A percentile compares a stretch with the other conserved stretches of the same genome.
Conservation (phyloP, 2,888 invertebrate species). For the Odontothrips loti region DNA sequence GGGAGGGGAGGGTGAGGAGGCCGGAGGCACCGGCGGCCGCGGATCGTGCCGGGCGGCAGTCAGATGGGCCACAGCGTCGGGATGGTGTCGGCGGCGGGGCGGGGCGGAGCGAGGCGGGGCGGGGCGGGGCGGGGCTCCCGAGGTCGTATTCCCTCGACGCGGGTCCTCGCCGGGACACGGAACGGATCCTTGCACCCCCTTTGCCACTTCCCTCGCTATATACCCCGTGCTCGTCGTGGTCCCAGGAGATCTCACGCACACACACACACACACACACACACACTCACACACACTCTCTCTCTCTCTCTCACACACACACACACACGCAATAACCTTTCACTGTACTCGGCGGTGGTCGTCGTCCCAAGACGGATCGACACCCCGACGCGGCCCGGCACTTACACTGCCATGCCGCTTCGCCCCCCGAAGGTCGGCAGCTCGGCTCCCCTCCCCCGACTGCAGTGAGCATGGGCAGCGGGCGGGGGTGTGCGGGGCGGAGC, state of each 20-base stretch:
- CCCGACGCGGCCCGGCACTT: background rate
- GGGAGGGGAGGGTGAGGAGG: background rate
- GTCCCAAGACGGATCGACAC: background rate
- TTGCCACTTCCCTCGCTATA: background rate
- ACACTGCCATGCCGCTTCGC: background rate
- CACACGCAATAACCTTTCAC: background rate
- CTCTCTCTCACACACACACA: background rate
- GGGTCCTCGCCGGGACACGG: background rate
- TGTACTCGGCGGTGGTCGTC: background rate
- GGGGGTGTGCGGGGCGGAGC: no score
- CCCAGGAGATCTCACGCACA: background rate
- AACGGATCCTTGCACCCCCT: background rate
- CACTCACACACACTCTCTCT: slow-evolving; percentile 3
- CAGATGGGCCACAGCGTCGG: background rate
- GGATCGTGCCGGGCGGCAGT: background rate
- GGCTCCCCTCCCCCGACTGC: no score
- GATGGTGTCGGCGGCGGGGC: background rate
- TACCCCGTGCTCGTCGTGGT: background rate
- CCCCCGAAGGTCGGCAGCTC: no score
- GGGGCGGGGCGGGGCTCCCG: background rate
- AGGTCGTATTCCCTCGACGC: background rate
- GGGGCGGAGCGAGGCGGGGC: background rate
- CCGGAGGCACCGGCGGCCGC: background rate
- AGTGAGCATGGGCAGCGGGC: no score
- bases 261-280: background rate